Evolutionary conservation across 1,140 invertebrate species (phyloP), one percentile per base, ranked within the genome.

Genomic region (Drosophila kikkawai): DNA sequence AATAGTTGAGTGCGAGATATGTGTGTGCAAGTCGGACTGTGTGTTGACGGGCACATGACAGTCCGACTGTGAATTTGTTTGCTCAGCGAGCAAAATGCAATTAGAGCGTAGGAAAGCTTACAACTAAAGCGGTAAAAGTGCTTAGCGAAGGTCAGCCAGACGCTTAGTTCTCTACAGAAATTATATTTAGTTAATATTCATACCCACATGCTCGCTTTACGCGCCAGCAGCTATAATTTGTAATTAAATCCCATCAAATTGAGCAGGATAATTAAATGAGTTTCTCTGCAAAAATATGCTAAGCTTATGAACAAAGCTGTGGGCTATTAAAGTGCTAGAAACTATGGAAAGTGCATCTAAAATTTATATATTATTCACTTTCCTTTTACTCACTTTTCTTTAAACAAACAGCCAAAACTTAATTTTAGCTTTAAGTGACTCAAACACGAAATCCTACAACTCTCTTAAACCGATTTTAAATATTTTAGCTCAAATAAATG

Each of bases 1-100:
- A 57, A 82, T 61, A 83, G 66, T 75, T 74, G 47, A 34, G 45
- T 80, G 66, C 74, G 59, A 71, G 59, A 71, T 57, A 51, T 70
- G 55, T 47, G 53, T 51, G 45, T 50, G 26, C 34, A 37, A 55
- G 56, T 42, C 11, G 37, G 37, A 51, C 41, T 36, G 39, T 74
- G 22, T 66, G 55, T 58, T 77, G 50, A 79, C 64, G 65, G 66
- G 51, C 69, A 67, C n/a, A 50, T 57, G 19, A 63, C 60, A 77
- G 45, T 59, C 69, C 22, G 60, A 51, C 37, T 73, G 53, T 39
- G 57, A 48, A 41, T 58, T n/a, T n/a, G 37, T 60, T 44, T 29
- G 48, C 19, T n/a, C 75, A 37, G 70, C 17, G 19, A 51, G 57
- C 44, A 51, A 76, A 67, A 77, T 60, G 73, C 63, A 77, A 77